A percentile compares a stretch with the other conserved stretches of the same genome.
Conservation (phyloP, 2,113 vertebrate genomes). For the Tragelaphus strepsiceros region DNA sequence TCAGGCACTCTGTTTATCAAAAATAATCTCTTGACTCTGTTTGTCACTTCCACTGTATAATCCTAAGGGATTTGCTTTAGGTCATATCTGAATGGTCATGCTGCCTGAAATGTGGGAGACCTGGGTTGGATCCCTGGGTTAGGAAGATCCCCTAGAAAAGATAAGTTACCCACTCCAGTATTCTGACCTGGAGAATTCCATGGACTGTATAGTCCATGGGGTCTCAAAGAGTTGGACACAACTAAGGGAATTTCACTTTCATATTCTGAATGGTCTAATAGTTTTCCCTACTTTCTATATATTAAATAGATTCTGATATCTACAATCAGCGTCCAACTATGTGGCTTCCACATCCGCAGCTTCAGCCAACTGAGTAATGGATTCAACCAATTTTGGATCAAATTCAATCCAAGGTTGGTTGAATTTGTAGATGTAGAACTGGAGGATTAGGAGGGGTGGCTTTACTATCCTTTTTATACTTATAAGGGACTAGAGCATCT, state of each 20-base stretch:
- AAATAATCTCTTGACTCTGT: not conserved
- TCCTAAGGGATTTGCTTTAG: not conserved
- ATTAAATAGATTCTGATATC: not conserved
- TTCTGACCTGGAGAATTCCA: not conserved
- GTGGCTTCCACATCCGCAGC: not conserved
- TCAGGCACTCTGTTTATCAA: not conserved
- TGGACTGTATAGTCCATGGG: not conserved
- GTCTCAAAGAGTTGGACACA: not conserved
- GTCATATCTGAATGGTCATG: not conserved
- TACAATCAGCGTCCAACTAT: not conserved
- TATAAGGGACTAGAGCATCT: not conserved
- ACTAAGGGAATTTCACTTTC: not conserved
- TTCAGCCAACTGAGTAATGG: not conserved
- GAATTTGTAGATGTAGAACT: not conserved
- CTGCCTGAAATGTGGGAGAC: rapidly evolving
- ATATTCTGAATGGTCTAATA: not conserved
- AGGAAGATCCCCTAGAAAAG: not conserved
- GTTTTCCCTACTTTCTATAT: not conserved
- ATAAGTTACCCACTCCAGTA: not conserved
- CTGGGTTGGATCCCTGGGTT: not conserved
- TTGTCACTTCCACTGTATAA: not conserved
- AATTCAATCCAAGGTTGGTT: not conserved
- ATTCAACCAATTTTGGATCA: not conserved
- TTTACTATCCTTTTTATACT: not conserved
- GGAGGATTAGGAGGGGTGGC: not conserved